These are phyloP conservation scores for Ichneumon xanthorius DNA, from an alignment of 2,888 invertebrate species.

Conservation along the genomic window DNA sequence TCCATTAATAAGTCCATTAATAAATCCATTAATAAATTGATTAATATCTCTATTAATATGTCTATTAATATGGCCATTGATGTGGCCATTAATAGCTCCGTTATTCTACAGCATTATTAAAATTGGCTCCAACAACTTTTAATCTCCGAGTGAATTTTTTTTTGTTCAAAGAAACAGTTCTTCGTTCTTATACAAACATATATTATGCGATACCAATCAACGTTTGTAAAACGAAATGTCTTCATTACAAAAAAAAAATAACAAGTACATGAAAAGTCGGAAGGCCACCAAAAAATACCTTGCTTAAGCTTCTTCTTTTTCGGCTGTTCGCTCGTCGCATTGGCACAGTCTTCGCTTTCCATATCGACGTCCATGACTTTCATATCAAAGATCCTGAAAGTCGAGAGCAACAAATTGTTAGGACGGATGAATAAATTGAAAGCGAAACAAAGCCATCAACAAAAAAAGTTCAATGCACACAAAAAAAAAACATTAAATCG, in stretches of 20 bases:
- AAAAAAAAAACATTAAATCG: not conserved
- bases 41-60: not conserved
- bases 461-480: not conserved
- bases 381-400: constrained; percentile 68
- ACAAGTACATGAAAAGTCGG: no score
- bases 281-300: constrained; percentile 70
- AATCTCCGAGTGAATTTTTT: no score
- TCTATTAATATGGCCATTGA: not conserved
- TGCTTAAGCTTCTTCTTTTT: constrained; percentile 80
- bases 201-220: no score
- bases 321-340: constrained; percentile 69
- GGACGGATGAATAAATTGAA: not conserved
- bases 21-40: no score
- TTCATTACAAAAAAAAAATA: no score
- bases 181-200: no score
- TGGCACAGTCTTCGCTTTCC: constrained; percentile 74
- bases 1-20: not conserved
- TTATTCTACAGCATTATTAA: not conserved
- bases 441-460: not conserved
- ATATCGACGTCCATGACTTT: constrained; percentile 78
- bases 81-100: not conserved
- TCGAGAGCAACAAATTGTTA: not conserved
- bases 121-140: not conserved
- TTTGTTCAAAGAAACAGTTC: no score
- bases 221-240: no score